Base-by-base conservation (phyloP, 2,113 vertebrate species). In the Menidia beryllina region DNA sequence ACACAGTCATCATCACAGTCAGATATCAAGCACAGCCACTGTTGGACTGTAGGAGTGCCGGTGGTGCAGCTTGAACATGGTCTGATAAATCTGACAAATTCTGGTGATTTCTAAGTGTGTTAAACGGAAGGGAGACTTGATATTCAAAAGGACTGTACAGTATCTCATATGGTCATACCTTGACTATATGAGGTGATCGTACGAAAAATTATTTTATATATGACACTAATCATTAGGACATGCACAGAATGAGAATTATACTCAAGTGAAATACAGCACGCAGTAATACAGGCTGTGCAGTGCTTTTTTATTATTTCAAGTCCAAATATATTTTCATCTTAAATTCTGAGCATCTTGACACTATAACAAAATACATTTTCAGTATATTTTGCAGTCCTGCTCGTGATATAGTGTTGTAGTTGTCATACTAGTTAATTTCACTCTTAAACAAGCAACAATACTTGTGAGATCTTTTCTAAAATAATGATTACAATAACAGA, bases 11-110 rank as follows among this genome's bases (percentile, higher is more conserved):
- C n/a, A n/a, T n/a, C n/a, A n/a, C n/a, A 50, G 15, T 51, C 51
- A 72, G 67, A 66, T 41, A 27, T 60, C 19, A 72, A 63, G 24
- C 51, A 30, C 36, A 64, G 67, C 24, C 9, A 24, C 25, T 55
- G 47, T 38, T 19, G 21, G 25, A 0, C 55, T 65, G 20, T 56
- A 21, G 61, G 57, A 56, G 38, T 11, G 24, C 65, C 62, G 15
- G 21, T 19, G 64, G 49, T 30, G 47, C 36, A 45, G 56, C 49
- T 24, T 71, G 59, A 62, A 34, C 62, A 49, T 57, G 43, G n/a
- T 69, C 43, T 52, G 41, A 76, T 67, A 43, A 67, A 48, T 57
- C 23, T 60, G 11, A 34, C 57, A 26, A 10, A 15, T 48, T 25
- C 19, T 9, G 27, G 23, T 50, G 43, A 70, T 69, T 84, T 62